Conservation (phyloP, 2,888 invertebrate genomes). For the Eledona agricola region DNA sequence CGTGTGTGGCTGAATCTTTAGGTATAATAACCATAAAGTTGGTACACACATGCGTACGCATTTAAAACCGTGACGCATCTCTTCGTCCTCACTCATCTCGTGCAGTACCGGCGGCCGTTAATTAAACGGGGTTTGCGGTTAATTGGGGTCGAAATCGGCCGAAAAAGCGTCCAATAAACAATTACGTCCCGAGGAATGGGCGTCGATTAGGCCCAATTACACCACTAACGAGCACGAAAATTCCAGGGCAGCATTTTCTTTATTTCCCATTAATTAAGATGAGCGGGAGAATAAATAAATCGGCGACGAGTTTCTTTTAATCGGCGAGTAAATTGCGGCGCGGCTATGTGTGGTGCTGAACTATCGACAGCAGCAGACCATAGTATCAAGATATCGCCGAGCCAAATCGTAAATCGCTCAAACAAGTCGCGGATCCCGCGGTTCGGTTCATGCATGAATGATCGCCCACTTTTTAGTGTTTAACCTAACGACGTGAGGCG, state of each 20-base stretch:
- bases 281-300: slow-evolving; percentile 28
- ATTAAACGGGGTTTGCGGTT: slow-evolving; percentile 17
- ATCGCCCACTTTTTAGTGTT: slow-evolving; percentile 52
- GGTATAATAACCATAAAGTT: slow-evolving; percentile 23
- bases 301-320: slow-evolving; percentile 37
- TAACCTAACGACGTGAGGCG: slow-evolving; percentile 29
- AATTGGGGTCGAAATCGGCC: slow-evolving; percentile 24
- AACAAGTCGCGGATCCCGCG: slow-evolving; percentile 52
- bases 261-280: slow-evolving; percentile 35
- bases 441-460: slow-evolving; percentile 55
- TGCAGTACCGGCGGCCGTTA: slow-evolving; percentile 9
- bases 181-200: slow-evolving; percentile 30
- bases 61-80: slow-evolving; percentile 9
- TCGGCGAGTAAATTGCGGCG: slow-evolving; percentile 37
- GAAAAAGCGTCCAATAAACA: slow-evolving; percentile 31
- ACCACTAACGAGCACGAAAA: slow-evolving; percentile 35
- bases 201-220: slow-evolving; percentile 37
- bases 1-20: too few relatives aligned
- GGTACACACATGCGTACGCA: slow-evolving; percentile 1
- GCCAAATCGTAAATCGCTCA: slow-evolving; percentile 56
- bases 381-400: slow-evolving; percentile 57
- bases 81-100: slow-evolving; percentile 1
- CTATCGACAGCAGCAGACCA: slow-evolving; percentile 42
- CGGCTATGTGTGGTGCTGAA: slow-evolving; percentile 40
- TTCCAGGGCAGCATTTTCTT: slow-evolving; percentile 32